Percentiles rank a stretch among this genome's conserved stretches.
phyloP scores from a whole-genome alignment of 2,113 vertebrate genomes.

The Chitala chitala region DNA sequence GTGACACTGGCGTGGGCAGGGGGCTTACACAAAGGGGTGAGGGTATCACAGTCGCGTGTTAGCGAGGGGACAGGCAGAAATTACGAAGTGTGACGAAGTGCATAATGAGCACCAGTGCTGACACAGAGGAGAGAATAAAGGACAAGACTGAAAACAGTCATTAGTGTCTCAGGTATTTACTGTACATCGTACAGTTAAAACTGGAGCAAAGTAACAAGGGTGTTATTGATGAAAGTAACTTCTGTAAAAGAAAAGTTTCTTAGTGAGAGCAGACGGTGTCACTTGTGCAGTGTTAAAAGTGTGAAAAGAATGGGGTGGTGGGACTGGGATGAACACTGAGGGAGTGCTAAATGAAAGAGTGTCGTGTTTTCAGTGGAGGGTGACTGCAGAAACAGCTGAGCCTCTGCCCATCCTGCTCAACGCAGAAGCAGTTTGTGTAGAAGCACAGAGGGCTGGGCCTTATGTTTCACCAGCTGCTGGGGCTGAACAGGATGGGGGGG shows the following conservation, averaged over 20 bases:
- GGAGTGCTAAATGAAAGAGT: too few species aligned
- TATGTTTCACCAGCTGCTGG: neutral
- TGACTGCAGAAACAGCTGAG: too few species aligned
- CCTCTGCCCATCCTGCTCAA: too few species aligned
- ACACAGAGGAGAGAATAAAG: neutral
- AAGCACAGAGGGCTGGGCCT: too few species aligned
- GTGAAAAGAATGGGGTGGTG: neutral
- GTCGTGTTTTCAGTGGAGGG: too few species aligned
- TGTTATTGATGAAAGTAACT: too few species aligned
- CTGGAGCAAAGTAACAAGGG: too few species aligned
- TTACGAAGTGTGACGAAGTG: neutral
- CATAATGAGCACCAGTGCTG: neutral
- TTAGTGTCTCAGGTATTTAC: neutral
- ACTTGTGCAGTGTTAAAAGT: neutral
- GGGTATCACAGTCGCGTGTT: too few species aligned
- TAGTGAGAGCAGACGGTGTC: neutral
- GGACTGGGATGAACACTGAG: too few species aligned
- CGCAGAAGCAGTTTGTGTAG: too few species aligned
- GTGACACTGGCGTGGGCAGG: too few species aligned
- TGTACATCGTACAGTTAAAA: neutral
- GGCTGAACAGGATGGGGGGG: neutral
- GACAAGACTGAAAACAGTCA: neutral
- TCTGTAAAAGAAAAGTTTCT: too few species aligned
- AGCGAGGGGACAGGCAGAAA: neutral
- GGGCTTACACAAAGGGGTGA: neutral